Conservation (phyloP, 2,113 vertebrate species). For the Oceanodroma tethys region DNA sequence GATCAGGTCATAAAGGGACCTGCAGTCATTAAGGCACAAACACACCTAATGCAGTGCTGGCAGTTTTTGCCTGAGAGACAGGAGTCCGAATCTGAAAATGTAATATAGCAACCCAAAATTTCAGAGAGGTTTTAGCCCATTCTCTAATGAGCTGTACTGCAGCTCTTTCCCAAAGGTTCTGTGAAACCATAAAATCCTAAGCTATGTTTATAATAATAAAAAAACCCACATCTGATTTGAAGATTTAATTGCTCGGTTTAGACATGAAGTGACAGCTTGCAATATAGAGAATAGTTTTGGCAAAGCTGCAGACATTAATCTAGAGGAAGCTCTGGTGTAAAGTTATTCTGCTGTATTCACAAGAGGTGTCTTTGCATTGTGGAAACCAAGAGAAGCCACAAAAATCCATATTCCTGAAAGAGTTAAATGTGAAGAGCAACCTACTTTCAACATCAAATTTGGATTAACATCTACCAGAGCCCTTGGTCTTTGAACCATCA, state of each 20-base stretch:
- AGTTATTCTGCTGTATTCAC: background rate
- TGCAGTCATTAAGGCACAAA: background rate
- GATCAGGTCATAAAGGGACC: background rate
- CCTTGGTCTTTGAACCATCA: background rate
- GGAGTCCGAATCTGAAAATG: background rate
- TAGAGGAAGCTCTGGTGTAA: background rate
- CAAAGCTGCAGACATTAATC: background rate
- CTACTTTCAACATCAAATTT: background rate
- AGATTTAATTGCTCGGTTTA: conserved; percentile 10
- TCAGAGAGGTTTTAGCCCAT: background rate
- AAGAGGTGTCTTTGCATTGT: background rate
- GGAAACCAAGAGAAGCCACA: background rate
- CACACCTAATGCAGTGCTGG: background rate
- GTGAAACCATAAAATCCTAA: background rate
- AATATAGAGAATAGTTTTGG: background rate
- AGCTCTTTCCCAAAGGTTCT: background rate
- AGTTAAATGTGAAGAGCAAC: background rate
- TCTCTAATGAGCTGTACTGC: background rate
- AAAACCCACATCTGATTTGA: background rate
- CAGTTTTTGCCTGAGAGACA: background rate
- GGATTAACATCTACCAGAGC: background rate
- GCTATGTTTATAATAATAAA: background rate
- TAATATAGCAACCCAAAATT: background rate
- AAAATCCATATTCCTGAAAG: background rate
- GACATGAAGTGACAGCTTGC: conserved; percentile 12